phyloP scores from a whole-genome alignment of 2,113 vertebrate genomes.

The Tretioscincus oriximinensis region DNA sequence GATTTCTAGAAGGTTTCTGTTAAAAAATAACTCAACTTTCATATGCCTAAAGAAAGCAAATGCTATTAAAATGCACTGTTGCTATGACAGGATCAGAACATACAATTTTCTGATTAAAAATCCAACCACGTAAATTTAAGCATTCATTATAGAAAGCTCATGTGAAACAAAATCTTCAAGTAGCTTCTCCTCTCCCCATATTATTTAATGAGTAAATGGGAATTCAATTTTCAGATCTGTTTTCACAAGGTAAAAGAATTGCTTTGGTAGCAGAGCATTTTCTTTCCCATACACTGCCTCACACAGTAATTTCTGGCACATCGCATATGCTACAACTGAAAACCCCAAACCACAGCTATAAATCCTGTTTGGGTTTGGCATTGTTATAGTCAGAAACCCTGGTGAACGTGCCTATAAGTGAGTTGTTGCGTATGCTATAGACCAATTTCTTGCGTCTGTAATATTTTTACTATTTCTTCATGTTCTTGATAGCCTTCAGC shows the following conservation, averaged over 20 bases:
- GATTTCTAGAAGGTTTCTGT: neutral
- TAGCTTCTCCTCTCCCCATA: neutral
- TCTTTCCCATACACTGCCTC: slow-evolving; percentile 17
- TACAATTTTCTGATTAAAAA: neutral
- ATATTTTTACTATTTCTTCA: slow-evolving; percentile 15
- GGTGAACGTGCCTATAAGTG: neutral
- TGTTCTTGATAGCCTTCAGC: slow-evolving; percentile 22
- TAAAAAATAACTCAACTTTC: neutral
- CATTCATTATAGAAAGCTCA: neutral
- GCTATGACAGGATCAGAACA: neutral
- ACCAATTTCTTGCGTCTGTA: neutral
- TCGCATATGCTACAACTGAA: slow-evolving; percentile 6
- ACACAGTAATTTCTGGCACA: slow-evolving; percentile 16
- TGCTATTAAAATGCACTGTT: neutral
- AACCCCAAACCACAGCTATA: slow-evolving; percentile 18
- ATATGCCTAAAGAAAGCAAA: neutral
- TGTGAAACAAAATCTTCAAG: slow-evolving; percentile 7
- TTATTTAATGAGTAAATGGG: slow-evolving; percentile 7
- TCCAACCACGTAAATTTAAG: neutral
- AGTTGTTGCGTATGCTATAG: neutral
- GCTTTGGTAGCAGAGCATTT: neutral
- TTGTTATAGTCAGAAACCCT: neutral
- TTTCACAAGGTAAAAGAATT: slow-evolving; percentile 19
- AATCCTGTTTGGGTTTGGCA: slow-evolving; percentile 23
- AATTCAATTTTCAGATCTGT: slow-evolving; percentile 2